Conservation (phyloP, 2,888 invertebrate genomes). For the Melanostoma mellinum region DNA sequence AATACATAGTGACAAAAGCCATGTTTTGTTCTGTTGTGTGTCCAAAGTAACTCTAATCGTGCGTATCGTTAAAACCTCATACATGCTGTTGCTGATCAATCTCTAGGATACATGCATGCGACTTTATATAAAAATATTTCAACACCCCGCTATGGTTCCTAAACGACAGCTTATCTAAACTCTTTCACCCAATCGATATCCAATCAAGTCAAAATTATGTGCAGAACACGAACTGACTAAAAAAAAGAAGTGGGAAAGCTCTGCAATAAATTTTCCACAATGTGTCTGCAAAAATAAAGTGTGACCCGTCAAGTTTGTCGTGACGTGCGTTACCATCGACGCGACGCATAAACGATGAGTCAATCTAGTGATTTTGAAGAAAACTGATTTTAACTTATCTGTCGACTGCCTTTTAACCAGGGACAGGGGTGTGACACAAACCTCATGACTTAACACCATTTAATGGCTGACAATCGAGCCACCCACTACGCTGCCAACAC, state of each 20-base stretch:
- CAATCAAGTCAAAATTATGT: conserved; percentile 20
- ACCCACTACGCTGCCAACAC: conserved; percentile 8
- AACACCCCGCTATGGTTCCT: too few relatives aligned
- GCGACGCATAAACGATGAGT: conserved; percentile 26
- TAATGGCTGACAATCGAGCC: not conserved
- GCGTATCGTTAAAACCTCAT: too few relatives aligned
- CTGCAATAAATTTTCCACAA: not conserved
- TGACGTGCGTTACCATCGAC: conserved; percentile 1
- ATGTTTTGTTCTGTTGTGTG: too few relatives aligned
- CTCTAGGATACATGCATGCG: too few relatives aligned
- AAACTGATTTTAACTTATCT: conserved; percentile 16
- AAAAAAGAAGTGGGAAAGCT: not conserved
- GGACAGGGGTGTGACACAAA: not conserved
- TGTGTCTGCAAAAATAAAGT: not conserved
- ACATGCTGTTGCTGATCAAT: too few relatives aligned
- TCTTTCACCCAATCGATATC: conserved; percentile 15
- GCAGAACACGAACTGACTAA: not conserved
- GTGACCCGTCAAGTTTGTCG: conserved; percentile 1
- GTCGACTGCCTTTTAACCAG: not conserved
- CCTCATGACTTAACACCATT: conserved; percentile 5
- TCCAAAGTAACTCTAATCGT: too few relatives aligned
- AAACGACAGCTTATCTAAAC: not conserved
- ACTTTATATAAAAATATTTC: too few relatives aligned
- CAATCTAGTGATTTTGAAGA: conserved; percentile 17
- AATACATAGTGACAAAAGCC: too few relatives aligned